A percentile compares a stretch with the other conserved stretches of the same genome.
phyloP scores from a whole-genome alignment of 2,797 vertebrate genomes.

The Psittacula derbiana region DNA sequence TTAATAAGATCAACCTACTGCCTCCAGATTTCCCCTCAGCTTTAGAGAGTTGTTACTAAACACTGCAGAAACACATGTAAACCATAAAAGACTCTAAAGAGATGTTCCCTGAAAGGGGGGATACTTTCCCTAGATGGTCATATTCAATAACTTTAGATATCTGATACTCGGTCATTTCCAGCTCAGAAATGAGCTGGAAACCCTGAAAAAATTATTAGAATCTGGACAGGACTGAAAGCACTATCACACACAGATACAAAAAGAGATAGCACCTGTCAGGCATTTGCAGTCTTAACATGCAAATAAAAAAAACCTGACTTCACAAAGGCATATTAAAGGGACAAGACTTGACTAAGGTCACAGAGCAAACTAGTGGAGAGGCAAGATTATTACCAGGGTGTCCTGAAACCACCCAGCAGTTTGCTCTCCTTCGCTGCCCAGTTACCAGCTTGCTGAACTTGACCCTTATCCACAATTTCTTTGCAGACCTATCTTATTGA shows the following conservation, averaged over 20 bases:
- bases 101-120: neutral
- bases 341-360: neutral
- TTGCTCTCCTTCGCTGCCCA: neutral
- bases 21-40: neutral
- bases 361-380: neutral
- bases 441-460: neutral
- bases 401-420: neutral
- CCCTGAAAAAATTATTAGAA: neutral
- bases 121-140: neutral
- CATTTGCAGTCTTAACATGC: neutral
- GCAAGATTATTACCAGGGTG: neutral
- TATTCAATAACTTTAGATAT: neutral
- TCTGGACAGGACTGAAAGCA: neutral
- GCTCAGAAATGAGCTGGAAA: neutral
- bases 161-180: neutral
- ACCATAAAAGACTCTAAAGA: neutral
- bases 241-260: neutral
- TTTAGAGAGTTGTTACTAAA: neutral
- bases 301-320: neutral
- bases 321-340: neutral
- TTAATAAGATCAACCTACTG: neutral
- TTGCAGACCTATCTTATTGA: neutral
- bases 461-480: neutral
- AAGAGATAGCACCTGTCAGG: neutral
- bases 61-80: neutral